Conservation (phyloP, 2,113 vertebrate genomes). For the Sebastes schlegelii region DNA sequence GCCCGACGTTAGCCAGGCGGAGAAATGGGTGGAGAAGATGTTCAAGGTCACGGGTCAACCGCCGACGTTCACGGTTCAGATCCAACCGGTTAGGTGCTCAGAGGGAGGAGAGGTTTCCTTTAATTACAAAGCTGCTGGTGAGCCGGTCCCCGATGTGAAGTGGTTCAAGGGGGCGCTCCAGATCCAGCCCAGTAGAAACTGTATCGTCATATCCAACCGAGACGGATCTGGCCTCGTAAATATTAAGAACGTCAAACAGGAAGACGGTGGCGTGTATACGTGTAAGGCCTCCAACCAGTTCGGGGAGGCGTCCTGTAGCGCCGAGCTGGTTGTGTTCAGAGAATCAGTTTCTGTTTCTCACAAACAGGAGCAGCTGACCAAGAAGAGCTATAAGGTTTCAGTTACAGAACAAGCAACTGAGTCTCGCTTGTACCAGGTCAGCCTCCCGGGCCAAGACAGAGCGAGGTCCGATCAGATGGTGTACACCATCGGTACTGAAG, state of each 20-base stretch:
- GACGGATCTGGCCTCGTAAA: constrained; percentile 88
- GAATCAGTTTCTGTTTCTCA: constrained; percentile 69
- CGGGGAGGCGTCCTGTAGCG: constrained; percentile 85
- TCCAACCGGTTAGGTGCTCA: constrained; percentile 82
- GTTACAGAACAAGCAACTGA: constrained; percentile 82
- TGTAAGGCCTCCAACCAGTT: constrained; percentile 87
- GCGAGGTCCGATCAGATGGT: constrained; percentile 81
- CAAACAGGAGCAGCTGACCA: constrained; percentile 70
- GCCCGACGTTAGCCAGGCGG: constrained; percentile 72
- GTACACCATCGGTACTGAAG: constrained; percentile 86
- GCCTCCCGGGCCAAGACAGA: constrained; percentile 80
- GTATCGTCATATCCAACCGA: constrained; percentile 78
- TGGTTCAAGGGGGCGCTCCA: constrained; percentile 87
- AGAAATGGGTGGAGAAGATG: constrained; percentile 84
- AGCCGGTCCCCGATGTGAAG: constrained; percentile 83
- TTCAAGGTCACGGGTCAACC: constrained; percentile 82
- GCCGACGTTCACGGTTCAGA: constrained; percentile 84
- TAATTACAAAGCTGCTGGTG: constrained; percentile 83
- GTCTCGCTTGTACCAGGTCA: constrained; percentile 85
- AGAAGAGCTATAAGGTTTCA: constrained; percentile 83
- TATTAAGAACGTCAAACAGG: constrained; percentile 77
- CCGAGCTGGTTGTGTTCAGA: constrained; percentile 86
- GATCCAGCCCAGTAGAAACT: constrained; percentile 80
- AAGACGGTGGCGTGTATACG: constrained; percentile 87
- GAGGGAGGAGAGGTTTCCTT: constrained; percentile 85